Evolutionary conservation across 1,140 invertebrate genomes (phyloP), one percentile per base, ranked within the genome.

Genomic region (Drosophila pallidifrons): DNA sequence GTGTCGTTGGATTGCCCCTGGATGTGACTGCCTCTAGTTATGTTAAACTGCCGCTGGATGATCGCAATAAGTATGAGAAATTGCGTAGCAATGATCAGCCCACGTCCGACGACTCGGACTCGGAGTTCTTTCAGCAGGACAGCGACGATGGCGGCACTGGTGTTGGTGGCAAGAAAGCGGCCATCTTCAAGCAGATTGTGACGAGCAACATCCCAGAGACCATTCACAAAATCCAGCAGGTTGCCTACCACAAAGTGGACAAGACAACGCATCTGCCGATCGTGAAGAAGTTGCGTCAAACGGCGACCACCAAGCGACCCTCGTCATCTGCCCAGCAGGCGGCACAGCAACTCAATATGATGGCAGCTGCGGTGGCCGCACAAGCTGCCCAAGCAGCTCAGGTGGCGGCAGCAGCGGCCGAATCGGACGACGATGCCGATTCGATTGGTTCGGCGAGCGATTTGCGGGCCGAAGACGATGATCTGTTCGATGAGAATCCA

Each of bases 1-100:
- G 55, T 10, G 46, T 46, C 11, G 66, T 59, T 20, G 68, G 60
- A 10, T 38, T 51, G 5, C 35, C 32, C 0, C 10, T 10, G 43
- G 38, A 46, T 32, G 57, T 60, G n/a, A 65, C 25, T 0, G 54
- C 66, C 6, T 63, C 67, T 16, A 69, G 80, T 11, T 96, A 96
- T 79, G 94, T 95, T 0, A 94, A 94, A 72, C 93, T 94, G 0
- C 96, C 96, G 0, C 74, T 95, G 0, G 96, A 96, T 77, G 95
- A 96, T 92, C 93, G 96, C 10, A 96, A 96, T n/a, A 96, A 96
- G 77, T 97, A 96, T 80, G 96, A 96, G 77, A 97, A 96, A 82
- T 91, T 96, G n/a, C 94, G 94, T 1, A 93, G 93, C 66, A 95
- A 95, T 67, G 94, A 94, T 52, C 86, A 89, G 58, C 89, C 94